phyloP scores from a whole-genome alignment of 2,888 invertebrate species.

The Tachina grossa region DNA sequence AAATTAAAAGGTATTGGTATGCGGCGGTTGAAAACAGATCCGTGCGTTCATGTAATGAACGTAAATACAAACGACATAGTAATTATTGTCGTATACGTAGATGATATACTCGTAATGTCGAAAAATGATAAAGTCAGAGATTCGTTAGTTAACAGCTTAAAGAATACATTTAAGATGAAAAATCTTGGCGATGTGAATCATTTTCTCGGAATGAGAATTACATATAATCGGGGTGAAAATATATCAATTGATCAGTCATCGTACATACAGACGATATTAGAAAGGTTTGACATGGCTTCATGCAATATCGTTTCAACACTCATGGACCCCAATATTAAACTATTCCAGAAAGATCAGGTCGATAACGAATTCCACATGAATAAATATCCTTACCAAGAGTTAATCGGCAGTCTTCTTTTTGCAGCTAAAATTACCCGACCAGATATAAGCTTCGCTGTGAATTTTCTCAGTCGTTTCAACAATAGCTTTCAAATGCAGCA shows the following conservation, averaged over 20 bases:
- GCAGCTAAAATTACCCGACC: slow-evolving; percentile 5
- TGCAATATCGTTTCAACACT: too few species aligned
- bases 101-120: slow-evolving; percentile 57
- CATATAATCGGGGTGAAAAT: not conserved
- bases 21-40: slow-evolving; percentile 15
- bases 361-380: not conserved
- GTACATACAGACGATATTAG: slow-evolving; percentile 16
- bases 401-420: slow-evolving; percentile 5
- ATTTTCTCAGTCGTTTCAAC: too few species aligned
- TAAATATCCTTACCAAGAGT: slow-evolving; percentile 2
- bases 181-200: slow-evolving; percentile 48
- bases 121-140: slow-evolving; percentile 44
- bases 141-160: too few species aligned
- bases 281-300: slow-evolving; percentile 3
- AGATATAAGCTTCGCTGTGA: too few species aligned
- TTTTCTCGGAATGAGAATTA: slow-evolving; percentile 10
- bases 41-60: not conserved
- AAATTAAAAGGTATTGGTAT: slow-evolving; percentile 21
- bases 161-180: slow-evolving; percentile 32
- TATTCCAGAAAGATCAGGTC: too few species aligned
- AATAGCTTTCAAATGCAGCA: too few species aligned
- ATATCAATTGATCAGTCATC: slow-evolving; percentile 10
- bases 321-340: too few species aligned
- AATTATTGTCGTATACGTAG: slow-evolving; percentile 24
- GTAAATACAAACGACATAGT: slow-evolving; percentile 4